These are phyloP conservation scores for Physella acuta DNA, from an alignment of 1,140 invertebrate genomes.

Conservation along the genomic window DNA sequence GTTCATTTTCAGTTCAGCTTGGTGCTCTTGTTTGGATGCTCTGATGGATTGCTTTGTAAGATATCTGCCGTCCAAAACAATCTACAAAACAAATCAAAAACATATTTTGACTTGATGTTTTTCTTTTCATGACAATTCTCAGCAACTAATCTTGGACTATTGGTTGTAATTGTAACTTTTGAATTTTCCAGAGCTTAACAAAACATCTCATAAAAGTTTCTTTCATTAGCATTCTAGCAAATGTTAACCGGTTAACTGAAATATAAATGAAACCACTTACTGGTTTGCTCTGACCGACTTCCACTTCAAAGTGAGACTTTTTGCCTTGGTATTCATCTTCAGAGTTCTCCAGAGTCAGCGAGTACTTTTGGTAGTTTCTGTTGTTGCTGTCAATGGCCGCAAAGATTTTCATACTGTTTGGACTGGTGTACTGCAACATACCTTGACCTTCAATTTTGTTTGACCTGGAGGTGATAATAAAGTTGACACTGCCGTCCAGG, in stretches of 20 bases:
- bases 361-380: neutral
- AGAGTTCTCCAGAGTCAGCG: neutral
- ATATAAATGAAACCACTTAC: neutral
- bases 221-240: no score
- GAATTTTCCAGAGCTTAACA: neutral
- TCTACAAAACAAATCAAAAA: no score
- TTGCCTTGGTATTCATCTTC: slow-evolving; percentile 2
- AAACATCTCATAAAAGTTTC: no score
- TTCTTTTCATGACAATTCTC: neutral
- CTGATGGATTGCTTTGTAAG: neutral
- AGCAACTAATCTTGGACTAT: neutral
- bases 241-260: no score
- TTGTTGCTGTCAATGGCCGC: neutral
- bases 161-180: neutral
- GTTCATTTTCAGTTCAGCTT: neutral
- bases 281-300: neutral
- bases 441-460: slow-evolving; percentile 9
- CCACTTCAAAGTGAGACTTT: neutral
- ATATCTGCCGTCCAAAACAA: slow-evolving; percentile 9
- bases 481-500: neutral
- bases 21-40: neutral
- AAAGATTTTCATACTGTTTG: neutral
- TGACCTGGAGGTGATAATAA: neutral
- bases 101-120: no score
- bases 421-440: neutral